These are phyloP conservation scores for Lordiphosa fenestrarum DNA, from an alignment of 2,888 invertebrate species.

Conservation along the genomic window DNA sequence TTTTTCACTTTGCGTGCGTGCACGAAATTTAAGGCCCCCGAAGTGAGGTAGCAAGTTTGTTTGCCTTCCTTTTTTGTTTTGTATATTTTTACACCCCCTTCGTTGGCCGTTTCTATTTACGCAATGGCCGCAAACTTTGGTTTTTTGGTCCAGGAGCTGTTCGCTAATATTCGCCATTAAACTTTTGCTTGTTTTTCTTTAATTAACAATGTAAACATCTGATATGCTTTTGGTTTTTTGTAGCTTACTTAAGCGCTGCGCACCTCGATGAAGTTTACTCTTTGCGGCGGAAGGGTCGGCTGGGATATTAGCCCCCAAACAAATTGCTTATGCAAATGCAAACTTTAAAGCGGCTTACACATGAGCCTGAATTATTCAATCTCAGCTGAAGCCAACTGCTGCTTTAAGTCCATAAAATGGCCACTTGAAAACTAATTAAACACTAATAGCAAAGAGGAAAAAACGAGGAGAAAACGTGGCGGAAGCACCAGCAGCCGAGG, in stretches of 20 bases:
- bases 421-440: slow-evolving; percentile 80
- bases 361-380: slow-evolving; percentile 16
- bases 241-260: slow-evolving; percentile 54
- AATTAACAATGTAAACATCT: slow-evolving; percentile 78
- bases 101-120: slow-evolving; percentile 57
- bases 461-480: slow-evolving; percentile 40
- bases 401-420: slow-evolving; percentile 74
- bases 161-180: slow-evolving; percentile 76
- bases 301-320: neutral
- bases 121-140: slow-evolving; percentile 63
- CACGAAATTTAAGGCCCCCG: slow-evolving; percentile 52
- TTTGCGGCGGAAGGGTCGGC: slow-evolving; percentile 6
- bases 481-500: slow-evolving; percentile 26
- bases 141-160: slow-evolving; percentile 21
- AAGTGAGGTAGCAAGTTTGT: slow-evolving; percentile 23
- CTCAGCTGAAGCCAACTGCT: slow-evolving; percentile 34
- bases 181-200: slow-evolving; percentile 78
- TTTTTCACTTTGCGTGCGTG: slow-evolving; percentile 58
- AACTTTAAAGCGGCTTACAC: slow-evolving; percentile 8
- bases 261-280: slow-evolving; percentile 32
- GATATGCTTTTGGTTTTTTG: slow-evolving; percentile 46
- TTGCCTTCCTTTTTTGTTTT: slow-evolving; percentile 28
- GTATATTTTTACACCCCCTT: slow-evolving; percentile 58
- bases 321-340: slow-evolving; percentile 34
- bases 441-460: slow-evolving; percentile 71